Evolutionary conservation across 2,888 invertebrate species (phyloP), one percentile per base, ranked within the genome.

Genomic region (Drosophila gaucha): DNA sequence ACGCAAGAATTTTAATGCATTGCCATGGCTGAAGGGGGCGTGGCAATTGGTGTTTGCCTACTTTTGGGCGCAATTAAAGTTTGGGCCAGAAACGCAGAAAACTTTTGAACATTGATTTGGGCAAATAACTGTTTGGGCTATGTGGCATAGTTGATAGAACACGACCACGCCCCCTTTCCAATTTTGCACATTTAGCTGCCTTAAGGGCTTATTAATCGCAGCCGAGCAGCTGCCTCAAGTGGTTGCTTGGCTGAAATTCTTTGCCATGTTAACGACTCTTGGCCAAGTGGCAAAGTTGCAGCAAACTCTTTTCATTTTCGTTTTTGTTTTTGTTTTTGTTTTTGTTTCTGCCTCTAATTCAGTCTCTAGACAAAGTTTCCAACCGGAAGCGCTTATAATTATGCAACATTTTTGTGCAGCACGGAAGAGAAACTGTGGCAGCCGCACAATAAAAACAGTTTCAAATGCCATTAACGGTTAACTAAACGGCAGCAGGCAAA

Each of bases 381-480:
- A 77, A 75, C 66, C 79, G 82, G 79, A 80, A 80, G 68, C 70
- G 85, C 80, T 85, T 75, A 79, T 80, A 84, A 84, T 84, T 84
- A 84, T 84, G 82, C 82, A 83, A 85, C 84, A 84, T 84, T 84
- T 84, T 78, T 82, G 80, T 83, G 80, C 80, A 64, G 60, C 71
- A 67, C n/a, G n/a, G n/a, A n/a, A 59, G 64, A 54, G 18, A 38
- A 30, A 68, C 75, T 55, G 52, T 47, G 58, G 50, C 69, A 63
- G 62, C 65, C 78, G 52, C 74, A 85, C 74, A 76, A 85, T 74
- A 77, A 78, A 83, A 74, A 85, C 85, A 79, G 72, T 85, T 85
- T 78, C 83, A 85, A 84, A 84, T 84, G 83, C 83, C 79, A 84
- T 84, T 85, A 84, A 84, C 80, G 80, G 84, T 84, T 84, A 85